phyloP scores from a whole-genome alignment of 2,888 invertebrate genomes.

The Fragum sueziense region DNA sequence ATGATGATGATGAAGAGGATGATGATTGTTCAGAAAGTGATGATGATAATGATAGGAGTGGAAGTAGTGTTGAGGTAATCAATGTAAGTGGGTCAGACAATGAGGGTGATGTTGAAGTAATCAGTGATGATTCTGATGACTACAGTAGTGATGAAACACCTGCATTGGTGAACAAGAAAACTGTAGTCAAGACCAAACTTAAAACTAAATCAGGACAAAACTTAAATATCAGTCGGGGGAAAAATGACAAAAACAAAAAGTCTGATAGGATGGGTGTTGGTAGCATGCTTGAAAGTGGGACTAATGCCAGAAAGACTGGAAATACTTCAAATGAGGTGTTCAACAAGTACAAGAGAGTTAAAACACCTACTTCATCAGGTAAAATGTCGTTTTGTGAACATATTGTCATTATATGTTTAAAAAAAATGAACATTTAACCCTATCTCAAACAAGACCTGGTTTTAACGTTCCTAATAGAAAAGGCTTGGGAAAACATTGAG shows the following conservation, averaged over 20 bases:
- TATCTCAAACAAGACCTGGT: too few species aligned
- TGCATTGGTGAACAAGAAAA: not conserved
- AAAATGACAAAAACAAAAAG: not conserved
- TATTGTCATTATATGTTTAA: not conserved
- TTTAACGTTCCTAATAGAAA: too few species aligned
- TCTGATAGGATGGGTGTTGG: not conserved
- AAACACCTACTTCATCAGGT: slow-evolving; percentile 6
- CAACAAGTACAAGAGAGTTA: slow-evolving; percentile 3
- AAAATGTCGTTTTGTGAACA: too few species aligned
- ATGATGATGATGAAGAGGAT: slow-evolving; percentile 16
- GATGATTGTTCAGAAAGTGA: not conserved
- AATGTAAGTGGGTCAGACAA: slow-evolving; percentile 9
- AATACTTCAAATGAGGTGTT: not conserved
- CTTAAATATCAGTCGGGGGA: not conserved
- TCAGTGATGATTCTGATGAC: slow-evolving; percentile 11
- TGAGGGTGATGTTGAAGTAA: slow-evolving; percentile 14
- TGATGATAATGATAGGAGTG: slow-evolving; percentile 4
- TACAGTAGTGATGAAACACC: not conserved
- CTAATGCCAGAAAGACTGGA: not conserved
- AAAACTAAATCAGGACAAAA: not conserved
- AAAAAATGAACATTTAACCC: too few species aligned
- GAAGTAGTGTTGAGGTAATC: not conserved
- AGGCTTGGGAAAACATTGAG: too few species aligned
- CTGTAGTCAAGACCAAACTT: not conserved
- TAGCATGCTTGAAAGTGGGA: not conserved